A percentile compares a stretch with the other conserved stretches of the same genome.
These are phyloP conservation scores for Speoplatyrhinus poulsoni DNA, from an alignment of 2,113 vertebrate species.

Conservation along the genomic window DNA sequence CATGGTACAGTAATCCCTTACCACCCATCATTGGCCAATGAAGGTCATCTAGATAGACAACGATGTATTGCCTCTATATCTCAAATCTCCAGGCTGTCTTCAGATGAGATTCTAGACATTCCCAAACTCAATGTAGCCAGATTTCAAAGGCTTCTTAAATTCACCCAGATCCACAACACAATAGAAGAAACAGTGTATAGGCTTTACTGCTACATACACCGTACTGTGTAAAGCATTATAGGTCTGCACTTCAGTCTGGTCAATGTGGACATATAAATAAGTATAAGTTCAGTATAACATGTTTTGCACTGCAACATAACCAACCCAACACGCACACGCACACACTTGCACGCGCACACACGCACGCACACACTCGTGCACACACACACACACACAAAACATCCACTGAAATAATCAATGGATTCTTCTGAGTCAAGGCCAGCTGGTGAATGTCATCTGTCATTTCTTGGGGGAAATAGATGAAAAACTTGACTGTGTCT, in stretches of 20 bases:
- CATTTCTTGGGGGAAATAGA: not conserved
- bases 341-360: slow-evolving; percentile 12
- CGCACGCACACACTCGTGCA: not conserved
- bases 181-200: not conserved
- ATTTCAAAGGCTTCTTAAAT: not conserved
- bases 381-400: not conserved
- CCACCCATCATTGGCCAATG: not conserved
- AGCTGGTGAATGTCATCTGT: not conserved
- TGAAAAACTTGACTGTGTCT: not conserved
- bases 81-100: not conserved
- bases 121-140: not conserved
- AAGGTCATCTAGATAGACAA: slow-evolving; percentile 20
- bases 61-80: not conserved
- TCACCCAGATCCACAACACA: not conserved
- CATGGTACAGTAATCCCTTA: not conserved
- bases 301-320: not conserved
- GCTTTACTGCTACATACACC: no score
- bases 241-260: slow-evolving; percentile 12
- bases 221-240: no score
- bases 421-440: not conserved
- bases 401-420: not conserved
- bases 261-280: slow-evolving; percentile 12
- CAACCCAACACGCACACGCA: not conserved
- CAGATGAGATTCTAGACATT: not conserved
- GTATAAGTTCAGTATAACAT: not conserved